Evolutionary conservation across 2,797 vertebrate species (phyloP), one percentile per base, ranked within the genome.

Genomic region (Helicolenus hilgendorfi): DNA sequence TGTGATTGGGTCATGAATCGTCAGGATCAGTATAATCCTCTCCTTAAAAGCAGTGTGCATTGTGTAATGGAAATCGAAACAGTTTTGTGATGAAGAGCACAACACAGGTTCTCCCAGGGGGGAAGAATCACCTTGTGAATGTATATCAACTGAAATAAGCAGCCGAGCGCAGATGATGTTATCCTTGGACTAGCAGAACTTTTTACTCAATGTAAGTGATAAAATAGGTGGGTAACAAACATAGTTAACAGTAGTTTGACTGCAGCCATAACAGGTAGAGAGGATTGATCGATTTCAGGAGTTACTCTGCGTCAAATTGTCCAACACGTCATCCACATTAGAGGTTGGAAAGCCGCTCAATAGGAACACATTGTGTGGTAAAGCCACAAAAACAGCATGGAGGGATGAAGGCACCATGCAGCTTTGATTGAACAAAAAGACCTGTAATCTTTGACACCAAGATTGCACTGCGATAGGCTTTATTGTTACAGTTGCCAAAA

Each of bases 11-110:
- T 49, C 45, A 20, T 49, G 45, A 49, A 55, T 55, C 49, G 20
- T 62, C 14, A 14, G 18, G 65, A 68, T 89, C 53, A 65, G 55
- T 58, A 33, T 58, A 78, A 77, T 72, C 70, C 60, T 56, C 49
- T 71, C 35, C 65, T 38, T 63, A 24, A 69, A 58, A 86, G 27
- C 69, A 20, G 29, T 4, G 20, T n/a, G 13, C 24, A 55, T 71
- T 31, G 18, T 56, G 26, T 56, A 41, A 84, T 68, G 77, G 63
- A 38, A 65, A 72, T 35, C 7, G 58, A 20, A 33, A 56, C 45
- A 33, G 8, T 69, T 63, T 72, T 64, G 49, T 84, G 63, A 84
- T 80, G 26, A 75, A 11, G 45, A 38, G 9, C 49, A 29, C 27
- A 15, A 22, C 31, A 41, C n/a, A 41, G 0, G 8, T 59, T 38